A percentile compares a stretch with the other conserved stretches of the same genome.
Evolutionary conservation across 1,140 invertebrate genomes (phyloP).

Genomic region (Apis florea): DNA sequence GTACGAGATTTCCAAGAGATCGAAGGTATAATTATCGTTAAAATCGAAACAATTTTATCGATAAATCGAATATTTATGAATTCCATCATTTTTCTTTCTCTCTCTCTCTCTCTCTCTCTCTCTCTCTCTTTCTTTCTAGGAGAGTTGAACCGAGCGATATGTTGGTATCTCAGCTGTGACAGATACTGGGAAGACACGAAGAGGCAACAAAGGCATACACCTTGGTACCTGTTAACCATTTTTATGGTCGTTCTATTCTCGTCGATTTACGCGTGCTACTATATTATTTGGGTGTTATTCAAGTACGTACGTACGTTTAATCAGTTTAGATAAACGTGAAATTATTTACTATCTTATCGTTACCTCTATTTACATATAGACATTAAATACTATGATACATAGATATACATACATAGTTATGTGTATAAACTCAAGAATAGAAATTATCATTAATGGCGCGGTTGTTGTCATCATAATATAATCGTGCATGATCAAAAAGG

Average conservation of each 20-base stretch:
- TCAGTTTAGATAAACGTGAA: neutral
- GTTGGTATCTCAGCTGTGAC: conserved; percentile 95
- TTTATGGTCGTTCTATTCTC: conserved; percentile 88
- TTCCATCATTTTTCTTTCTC: neutral
- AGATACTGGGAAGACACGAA: conserved; percentile 93
- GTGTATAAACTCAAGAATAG: neutral
- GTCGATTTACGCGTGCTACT: conserved; percentile 92
- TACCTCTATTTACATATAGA: neutral
- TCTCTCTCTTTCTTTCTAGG: conserved; percentile 79
- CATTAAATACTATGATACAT: too few species aligned
- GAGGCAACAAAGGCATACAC: conserved; percentile 87
- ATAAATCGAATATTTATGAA: neutral
- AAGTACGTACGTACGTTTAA: conserved; percentile 88
- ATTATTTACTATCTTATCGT: neutral
- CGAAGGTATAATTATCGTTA: conserved; percentile 83
- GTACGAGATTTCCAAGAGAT: conserved; percentile 91
- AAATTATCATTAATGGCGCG: neutral
- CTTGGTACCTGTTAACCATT: conserved; percentile 88
- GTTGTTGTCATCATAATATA: too few species aligned
- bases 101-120: neutral
- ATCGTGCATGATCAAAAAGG: neutral
- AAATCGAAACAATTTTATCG: neutral
- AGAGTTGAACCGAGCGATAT: conserved; percentile 92
- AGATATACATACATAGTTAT: too few species aligned
- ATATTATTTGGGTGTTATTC: conserved; percentile 93